phyloP scores from a whole-genome alignment of 2,113 vertebrate species.

The Megaleporinus macrocephalus region DNA sequence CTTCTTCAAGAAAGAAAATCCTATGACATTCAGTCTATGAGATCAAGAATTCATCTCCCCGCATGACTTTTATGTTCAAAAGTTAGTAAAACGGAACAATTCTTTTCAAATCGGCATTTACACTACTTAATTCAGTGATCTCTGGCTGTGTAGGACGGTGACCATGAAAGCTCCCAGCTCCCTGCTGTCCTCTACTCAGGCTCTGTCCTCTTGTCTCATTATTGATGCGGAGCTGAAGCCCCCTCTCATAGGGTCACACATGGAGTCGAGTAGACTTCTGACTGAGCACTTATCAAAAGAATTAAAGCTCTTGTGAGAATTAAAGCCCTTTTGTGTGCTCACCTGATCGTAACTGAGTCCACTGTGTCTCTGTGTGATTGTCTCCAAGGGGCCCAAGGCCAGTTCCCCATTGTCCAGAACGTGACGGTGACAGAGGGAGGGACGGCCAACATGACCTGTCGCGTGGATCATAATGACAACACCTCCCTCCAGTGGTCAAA shows the following conservation, averaged over 20 bases:
- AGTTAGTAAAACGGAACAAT: background rate
- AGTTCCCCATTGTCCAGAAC: constrained; percentile 95
- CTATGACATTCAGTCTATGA: background rate
- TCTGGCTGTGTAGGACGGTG: background rate
- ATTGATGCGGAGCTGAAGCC: background rate
- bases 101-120: too few relatives aligned
- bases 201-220: background rate
- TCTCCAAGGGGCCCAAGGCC: constrained; percentile 87
- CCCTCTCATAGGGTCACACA: background rate
- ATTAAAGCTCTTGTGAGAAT: background rate
- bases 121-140: background rate
- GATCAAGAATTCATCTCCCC: background rate
- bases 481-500: constrained; percentile 99
- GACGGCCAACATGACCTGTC: constrained; percentile 96
- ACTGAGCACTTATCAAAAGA: background rate
- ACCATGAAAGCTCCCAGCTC: background rate
- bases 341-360: constrained; percentile 8
- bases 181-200: background rate
- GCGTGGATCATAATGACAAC: constrained; percentile 99
- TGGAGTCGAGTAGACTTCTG: constrained; percentile 1
- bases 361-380: constrained; percentile 1
- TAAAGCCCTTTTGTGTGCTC: background rate
- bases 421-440: constrained; percentile 94
- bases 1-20: background rate
- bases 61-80: background rate